A percentile compares a stretch with the other conserved stretches of the same genome.
Evolutionary conservation across 2,113 vertebrate genomes (phyloP).

Genomic region (Salvelinus namaycush): DNA sequence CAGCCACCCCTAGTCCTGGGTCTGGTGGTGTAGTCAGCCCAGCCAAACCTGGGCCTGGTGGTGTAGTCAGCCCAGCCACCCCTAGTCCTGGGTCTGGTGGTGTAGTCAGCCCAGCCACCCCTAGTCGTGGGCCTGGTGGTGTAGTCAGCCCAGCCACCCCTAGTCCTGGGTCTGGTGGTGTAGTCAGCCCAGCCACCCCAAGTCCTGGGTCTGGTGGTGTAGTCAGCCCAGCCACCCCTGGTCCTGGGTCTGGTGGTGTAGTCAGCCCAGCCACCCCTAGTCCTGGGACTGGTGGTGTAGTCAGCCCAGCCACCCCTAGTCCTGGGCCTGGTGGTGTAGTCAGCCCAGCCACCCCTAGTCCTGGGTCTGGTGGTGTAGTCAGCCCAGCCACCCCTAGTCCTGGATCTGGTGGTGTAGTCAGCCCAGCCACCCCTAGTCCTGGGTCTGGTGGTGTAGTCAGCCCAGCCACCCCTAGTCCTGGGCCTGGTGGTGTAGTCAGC

Average conservation of each 20-base stretch:
- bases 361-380: conserved; percentile 69
- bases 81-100: conserved; percentile 76
- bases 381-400: conserved; percentile 62
- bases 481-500: conserved; percentile 70
- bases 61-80: conserved; percentile 45
- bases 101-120: conserved; percentile 43
- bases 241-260: conserved; percentile 72
- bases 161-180: conserved; percentile 64
- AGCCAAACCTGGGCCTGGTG: conserved; percentile 52
- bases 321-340: conserved; percentile 72
- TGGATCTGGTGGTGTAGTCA: conserved; percentile 70
- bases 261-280: conserved; percentile 40
- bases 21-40: conserved; percentile 63
- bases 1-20: conserved; percentile 62
- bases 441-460: conserved; percentile 72
- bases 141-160: too few relatives aligned
- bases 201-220: conserved; percentile 70
- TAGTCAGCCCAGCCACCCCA: conserved; percentile 34
- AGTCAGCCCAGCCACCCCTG: conserved; percentile 32
- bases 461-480: conserved; percentile 63
- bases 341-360: conserved; percentile 54
- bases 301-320: conserved; percentile 29
- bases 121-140: conserved; percentile 60
- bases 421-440: conserved; percentile 54
- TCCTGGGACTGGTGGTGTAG: conserved; percentile 77